Evolutionary conservation across 2,113 vertebrate species (phyloP).

Genomic region (Elgaria multicarinata): DNA sequence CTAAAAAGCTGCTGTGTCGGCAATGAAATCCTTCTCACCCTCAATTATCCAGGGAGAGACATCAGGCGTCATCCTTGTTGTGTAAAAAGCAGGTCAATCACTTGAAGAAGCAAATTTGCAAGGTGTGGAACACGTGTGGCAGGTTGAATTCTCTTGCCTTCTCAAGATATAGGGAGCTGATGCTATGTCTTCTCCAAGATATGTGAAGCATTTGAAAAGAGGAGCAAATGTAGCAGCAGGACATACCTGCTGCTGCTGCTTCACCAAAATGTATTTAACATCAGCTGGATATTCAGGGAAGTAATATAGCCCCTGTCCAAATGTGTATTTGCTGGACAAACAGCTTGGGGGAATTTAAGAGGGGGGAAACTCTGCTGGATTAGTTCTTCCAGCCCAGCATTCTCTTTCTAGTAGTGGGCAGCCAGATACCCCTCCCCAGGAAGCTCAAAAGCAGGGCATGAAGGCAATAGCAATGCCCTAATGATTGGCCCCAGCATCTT

Average conservation of each 20-base stretch:
- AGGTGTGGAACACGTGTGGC: background rate
- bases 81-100: constrained; percentile 11
- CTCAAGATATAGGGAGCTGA: background rate
- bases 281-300: background rate
- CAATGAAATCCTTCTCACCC: background rate
- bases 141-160: background rate
- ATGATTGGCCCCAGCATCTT: background rate
- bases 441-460: background rate
- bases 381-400: too few relatives aligned
- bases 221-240: background rate
- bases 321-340: background rate
- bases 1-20: constrained; percentile 5
- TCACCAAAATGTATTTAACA: background rate
- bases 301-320: background rate
- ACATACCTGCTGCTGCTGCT: background rate
- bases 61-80: background rate
- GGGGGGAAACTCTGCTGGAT: background rate
- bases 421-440: background rate
- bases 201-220: background rate
- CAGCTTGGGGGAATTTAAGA: background rate
- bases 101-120: background rate
- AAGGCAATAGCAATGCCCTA: background rate
- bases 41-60: constrained; percentile 12
- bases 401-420: background rate
- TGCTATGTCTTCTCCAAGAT: too few relatives aligned